Percentiles rank a stretch among this genome's conserved stretches.
phyloP scores from a whole-genome alignment of 1,140 invertebrate genomes.

The Drosophila kohkoa region DNA sequence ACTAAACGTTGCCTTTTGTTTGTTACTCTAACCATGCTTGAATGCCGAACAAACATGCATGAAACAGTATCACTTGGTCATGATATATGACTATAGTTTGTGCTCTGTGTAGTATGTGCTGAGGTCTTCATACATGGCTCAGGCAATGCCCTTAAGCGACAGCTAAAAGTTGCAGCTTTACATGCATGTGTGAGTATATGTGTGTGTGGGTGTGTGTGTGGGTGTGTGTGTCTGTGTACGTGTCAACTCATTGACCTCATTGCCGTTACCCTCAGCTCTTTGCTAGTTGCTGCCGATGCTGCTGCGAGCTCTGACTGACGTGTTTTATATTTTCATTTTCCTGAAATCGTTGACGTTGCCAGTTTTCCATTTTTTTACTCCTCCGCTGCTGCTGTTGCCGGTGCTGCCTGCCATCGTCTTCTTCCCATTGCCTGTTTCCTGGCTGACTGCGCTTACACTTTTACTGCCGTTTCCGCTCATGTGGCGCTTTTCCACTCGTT shows the following conservation, averaged over 20 bases:
- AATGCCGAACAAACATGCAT: slow-evolving; percentile 66
- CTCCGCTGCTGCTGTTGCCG: not conserved
- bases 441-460: slow-evolving; percentile 16
- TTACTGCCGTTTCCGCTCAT: slow-evolving; percentile 9
- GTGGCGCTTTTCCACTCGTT: slow-evolving; percentile 18
- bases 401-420: not conserved
- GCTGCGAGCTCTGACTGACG: slow-evolving; percentile 19
- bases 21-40: slow-evolving; percentile 34
- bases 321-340: slow-evolving; percentile 17
- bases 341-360: slow-evolving; percentile 34
- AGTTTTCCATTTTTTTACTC: slow-evolving; percentile 10
- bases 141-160: slow-evolving; percentile 39
- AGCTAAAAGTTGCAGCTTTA: slow-evolving; percentile 27
- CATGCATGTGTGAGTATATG: not conserved
- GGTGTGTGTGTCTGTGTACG: slow-evolving; percentile 33
- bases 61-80: slow-evolving; percentile 65
- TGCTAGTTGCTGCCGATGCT: slow-evolving; percentile 15
- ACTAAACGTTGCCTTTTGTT: slow-evolving; percentile 49
- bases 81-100: slow-evolving; percentile 23
- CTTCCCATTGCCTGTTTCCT: slow-evolving; percentile 24
- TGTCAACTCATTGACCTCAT: slow-evolving; percentile 61
- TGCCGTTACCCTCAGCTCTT: slow-evolving; percentile 19
- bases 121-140: slow-evolving; percentile 13
- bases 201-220: not conserved
- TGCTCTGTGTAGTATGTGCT: not conserved